Evolutionary conservation across 1,140 invertebrate genomes (phyloP).

Genomic region (Panonychus citri): DNA sequence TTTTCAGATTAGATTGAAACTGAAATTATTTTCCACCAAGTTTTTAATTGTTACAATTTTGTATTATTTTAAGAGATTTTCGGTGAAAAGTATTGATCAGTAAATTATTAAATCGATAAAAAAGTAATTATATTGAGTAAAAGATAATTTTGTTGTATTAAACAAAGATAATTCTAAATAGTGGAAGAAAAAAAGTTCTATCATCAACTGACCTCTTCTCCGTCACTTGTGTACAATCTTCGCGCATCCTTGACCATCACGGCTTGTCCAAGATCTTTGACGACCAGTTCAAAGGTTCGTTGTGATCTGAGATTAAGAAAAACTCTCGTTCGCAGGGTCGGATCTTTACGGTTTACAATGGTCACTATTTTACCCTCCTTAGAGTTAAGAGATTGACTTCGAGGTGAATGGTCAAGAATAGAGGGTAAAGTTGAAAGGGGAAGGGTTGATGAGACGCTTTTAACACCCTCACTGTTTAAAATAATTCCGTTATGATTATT

Average conservation of each 20-base stretch:
- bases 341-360: constrained; percentile 73
- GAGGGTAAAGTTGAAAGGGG: not conserved
- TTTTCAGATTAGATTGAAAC: too few species aligned
- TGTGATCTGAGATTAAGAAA: constrained; percentile 68
- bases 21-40: too few species aligned
- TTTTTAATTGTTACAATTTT: too few species aligned
- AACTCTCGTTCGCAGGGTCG: constrained; percentile 52
- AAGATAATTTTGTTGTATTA: too few species aligned
- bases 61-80: too few species aligned
- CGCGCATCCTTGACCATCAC: constrained; percentile 65
- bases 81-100: not conserved
- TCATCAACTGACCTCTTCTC: constrained; percentile 67
- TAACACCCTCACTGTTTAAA: not conserved
- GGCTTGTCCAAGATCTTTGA: constrained; percentile 72
- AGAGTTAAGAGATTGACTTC: constrained; percentile 19
- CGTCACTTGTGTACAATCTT: constrained; percentile 65
- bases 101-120: not conserved
- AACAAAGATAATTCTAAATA: too few species aligned
- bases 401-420: not conserved
- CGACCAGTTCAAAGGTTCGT: constrained; percentile 80
- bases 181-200: too few species aligned
- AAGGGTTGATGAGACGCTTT: not conserved
- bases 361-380: constrained; percentile 49
- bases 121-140: not conserved
- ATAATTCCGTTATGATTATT: too few species aligned